Evolutionary conservation across 2,797 vertebrate species (phyloP).

Genomic region (Neosilurus hyrtlii): DNA sequence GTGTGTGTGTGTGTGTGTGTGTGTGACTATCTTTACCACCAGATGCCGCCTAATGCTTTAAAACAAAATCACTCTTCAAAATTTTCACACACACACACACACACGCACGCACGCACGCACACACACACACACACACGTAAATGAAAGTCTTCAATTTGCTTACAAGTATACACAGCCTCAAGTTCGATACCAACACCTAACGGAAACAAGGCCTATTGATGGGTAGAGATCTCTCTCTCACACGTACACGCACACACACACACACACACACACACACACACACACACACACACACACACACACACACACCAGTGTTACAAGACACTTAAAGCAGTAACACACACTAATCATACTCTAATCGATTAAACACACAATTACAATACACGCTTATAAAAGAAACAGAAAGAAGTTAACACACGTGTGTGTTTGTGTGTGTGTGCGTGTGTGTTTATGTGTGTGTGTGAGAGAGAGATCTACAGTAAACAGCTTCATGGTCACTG

Average conservation of each 20-base stretch:
- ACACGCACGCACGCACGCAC: not conserved
- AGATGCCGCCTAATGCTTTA: conserved; percentile 12
- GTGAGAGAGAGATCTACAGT: not conserved
- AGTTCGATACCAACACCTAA: not conserved
- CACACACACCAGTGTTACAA: not conserved
- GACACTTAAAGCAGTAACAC: not conserved
- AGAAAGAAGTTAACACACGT: not conserved
- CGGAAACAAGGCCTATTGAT: not conserved
- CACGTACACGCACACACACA: not conserved
- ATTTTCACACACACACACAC: not conserved
- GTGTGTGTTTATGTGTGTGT: conserved; percentile 11
- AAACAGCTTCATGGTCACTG: not conserved
- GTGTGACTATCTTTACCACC: conserved; percentile 4
- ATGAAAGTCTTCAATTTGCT: not conserved
- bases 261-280: not conserved
- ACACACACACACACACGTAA: not conserved
- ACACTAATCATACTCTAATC: not conserved
- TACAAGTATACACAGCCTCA: not conserved
- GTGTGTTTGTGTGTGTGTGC: not conserved
- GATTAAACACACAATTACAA: not conserved
- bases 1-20: not conserved
- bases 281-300: not conserved
- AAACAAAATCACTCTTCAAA: not conserved
- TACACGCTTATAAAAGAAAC: not conserved
- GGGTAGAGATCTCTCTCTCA: not conserved